Base-by-base conservation (phyloP, 2,797 vertebrate genomes). In the Phoeniculus purpureus region DNA sequence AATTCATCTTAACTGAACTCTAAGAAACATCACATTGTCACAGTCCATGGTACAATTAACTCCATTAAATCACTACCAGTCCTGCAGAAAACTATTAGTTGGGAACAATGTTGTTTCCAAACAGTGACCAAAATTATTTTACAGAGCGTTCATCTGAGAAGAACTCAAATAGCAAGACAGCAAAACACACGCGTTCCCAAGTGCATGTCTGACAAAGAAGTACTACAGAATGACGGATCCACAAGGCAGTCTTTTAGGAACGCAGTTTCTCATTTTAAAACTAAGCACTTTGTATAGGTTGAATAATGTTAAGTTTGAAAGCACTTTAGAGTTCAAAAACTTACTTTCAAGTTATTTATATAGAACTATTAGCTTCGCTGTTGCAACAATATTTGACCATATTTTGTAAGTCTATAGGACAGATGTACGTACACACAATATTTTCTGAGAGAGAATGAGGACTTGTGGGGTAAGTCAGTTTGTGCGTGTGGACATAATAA, bases 101-200 rank as follows among this genome's bases (percentile, higher is more conserved):
- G 2, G 32, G 29, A 73, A 70, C 21, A 58, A 17, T 2, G 3
- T 9, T 27, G 29, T 29, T 79, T 79, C 51, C 19, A 59, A 34
- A 47, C 4, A 1, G n/a, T 2, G 19, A 50, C 7, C 47, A 55
- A 54, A 59, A n/a, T 19, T 3, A 27, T 62, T 62, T 59, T 43
- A 43, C 7, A 2, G 64, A 70, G 22, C 8, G 23, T 23, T 54
- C 25, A 78, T 18, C 18, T 10, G 22, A 55, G 54, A 52, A 45
- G 10, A 82, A 32, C 19, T 72, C 20, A 18, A 29, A 54, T 16
- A 40, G 34, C 7, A 58, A 64, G 51, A 64, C 6, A 52, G 23
- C 7, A 48, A 32, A 65, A 72, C 1, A 1, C 3, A 5, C 17
- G 47, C 0, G 0, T 48, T 59, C 58, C 20, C 31, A 40, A 25